phyloP scores from a whole-genome alignment of 2,888 invertebrate genomes.

The Pomacea canaliculata region DNA sequence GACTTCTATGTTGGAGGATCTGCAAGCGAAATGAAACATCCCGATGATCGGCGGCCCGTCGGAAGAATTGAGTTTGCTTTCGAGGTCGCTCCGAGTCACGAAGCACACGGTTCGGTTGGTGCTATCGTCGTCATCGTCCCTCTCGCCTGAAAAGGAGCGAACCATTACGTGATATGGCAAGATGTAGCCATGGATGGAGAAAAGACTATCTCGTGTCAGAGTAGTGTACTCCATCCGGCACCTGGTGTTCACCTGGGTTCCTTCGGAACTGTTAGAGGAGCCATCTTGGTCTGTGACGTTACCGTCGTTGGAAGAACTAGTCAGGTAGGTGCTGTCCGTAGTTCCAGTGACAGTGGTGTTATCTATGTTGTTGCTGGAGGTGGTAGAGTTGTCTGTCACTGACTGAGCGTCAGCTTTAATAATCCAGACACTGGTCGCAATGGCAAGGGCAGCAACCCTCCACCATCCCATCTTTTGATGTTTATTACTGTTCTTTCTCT shows the following conservation, averaged over 20 bases:
- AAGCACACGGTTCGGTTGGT: background rate
- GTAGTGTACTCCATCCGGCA: background rate
- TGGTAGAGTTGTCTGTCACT: too few species aligned
- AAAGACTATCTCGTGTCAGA: background rate
- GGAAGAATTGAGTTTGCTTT: slow-evolving; percentile 5
- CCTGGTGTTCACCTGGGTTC: background rate
- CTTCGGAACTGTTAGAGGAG: background rate
- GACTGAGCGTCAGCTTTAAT: too few species aligned
- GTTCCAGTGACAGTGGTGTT: too few species aligned
- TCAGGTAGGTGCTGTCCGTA: too few species aligned
- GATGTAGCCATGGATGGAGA: background rate
- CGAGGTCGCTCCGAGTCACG: slow-evolving; percentile 6
- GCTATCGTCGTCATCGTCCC: too few species aligned
- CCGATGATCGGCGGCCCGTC: background rate
- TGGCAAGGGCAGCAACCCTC: too few species aligned
- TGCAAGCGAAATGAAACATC: slow-evolving; percentile 3
- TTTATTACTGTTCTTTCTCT: too few species aligned
- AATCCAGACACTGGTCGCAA: too few species aligned
- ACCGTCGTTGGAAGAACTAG: too few species aligned
- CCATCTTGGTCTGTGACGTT: too few species aligned
- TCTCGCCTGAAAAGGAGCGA: background rate
- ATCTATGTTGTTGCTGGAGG: too few species aligned
- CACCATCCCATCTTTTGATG: too few species aligned
- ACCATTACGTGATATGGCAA: background rate
- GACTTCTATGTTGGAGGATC: background rate